Conservation (phyloP, 2,113 vertebrate genomes). For the Marcusenius ussheri region DNA sequence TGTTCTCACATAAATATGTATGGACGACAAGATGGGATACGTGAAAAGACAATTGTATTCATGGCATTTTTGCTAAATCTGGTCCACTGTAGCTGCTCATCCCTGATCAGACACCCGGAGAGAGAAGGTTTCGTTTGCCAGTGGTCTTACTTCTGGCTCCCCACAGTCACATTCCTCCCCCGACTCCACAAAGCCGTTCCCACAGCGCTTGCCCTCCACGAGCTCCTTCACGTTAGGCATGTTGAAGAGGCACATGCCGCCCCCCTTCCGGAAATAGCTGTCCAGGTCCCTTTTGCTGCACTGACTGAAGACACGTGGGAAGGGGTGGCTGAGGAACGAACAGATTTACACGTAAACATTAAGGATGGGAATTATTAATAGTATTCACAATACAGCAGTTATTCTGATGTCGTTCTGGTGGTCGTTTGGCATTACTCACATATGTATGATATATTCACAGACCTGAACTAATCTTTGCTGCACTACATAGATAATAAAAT, state of each 20-base stretch:
- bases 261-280: conserved; percentile 85
- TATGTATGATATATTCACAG: neutral
- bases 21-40: neutral
- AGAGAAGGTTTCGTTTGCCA: neutral
- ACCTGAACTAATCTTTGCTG: neutral
- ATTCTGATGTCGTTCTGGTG: neutral
- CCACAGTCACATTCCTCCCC: conserved; percentile 90
- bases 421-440: neutral
- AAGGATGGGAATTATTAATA: neutral
- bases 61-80: neutral
- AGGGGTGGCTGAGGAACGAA: conserved; percentile 67
- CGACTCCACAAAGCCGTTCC: conserved; percentile 87
- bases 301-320: conserved; percentile 83
- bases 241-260: conserved; percentile 84
- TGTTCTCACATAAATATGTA: neutral
- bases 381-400: neutral
- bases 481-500: neutral
- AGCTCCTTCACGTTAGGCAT: conserved; percentile 72
- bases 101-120: neutral
- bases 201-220: conserved; percentile 72
- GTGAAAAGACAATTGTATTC: neutral
- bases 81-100: neutral
- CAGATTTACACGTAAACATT: neutral
- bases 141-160: conserved; percentile 66
- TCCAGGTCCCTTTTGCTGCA: conserved; percentile 85